These are phyloP conservation scores for Liopterus haemorrhoidalis DNA, from an alignment of 2,888 invertebrate species.

Conservation along the genomic window DNA sequence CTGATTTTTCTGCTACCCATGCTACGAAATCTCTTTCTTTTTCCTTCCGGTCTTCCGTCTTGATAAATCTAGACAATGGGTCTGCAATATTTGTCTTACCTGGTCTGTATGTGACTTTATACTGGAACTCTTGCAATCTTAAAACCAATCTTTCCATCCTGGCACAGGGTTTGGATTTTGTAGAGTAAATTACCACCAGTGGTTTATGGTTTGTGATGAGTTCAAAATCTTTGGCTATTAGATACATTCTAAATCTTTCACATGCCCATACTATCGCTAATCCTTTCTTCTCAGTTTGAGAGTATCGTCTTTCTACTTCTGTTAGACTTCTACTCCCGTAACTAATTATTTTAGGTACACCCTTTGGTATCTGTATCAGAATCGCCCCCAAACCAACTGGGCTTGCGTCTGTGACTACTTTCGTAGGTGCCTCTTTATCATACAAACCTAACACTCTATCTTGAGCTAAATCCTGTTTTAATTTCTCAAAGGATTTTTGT, in stretches of 20 bases:
- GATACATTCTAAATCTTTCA: slow-evolving; percentile 38
- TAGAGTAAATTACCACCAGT: slow-evolving; percentile 37
- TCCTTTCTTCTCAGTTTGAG: slow-evolving; percentile 38
- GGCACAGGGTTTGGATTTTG: slow-evolving; percentile 36
- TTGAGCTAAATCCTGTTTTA: slow-evolving; percentile 34
- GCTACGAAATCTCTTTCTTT: no score
- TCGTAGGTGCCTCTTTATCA: slow-evolving; percentile 33
- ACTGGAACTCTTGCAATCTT: slow-evolving; percentile 36
- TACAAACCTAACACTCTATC: slow-evolving; percentile 34
- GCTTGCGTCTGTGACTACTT: slow-evolving; percentile 39
- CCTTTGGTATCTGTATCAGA: slow-evolving; percentile 32
- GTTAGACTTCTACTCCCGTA: slow-evolving; percentile 41
- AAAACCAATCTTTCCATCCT: slow-evolving; percentile 38
- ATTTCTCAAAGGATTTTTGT: slow-evolving; percentile 21
- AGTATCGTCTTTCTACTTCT: slow-evolving; percentile 38
- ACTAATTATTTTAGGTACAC: slow-evolving; percentile 37
- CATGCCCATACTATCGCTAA: slow-evolving; percentile 39
- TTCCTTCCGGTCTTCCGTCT: background rate
- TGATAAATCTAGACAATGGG: slow-evolving; percentile 32
- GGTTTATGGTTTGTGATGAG: slow-evolving; percentile 39
- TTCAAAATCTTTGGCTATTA: slow-evolving; percentile 41
- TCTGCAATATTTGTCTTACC: slow-evolving; percentile 37
- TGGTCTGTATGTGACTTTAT: slow-evolving; percentile 35
- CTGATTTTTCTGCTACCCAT: no score
- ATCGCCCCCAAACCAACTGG: slow-evolving; percentile 38